Conservation (phyloP, 2,113 vertebrate species). For the Myiozetetes cayanensis region DNA sequence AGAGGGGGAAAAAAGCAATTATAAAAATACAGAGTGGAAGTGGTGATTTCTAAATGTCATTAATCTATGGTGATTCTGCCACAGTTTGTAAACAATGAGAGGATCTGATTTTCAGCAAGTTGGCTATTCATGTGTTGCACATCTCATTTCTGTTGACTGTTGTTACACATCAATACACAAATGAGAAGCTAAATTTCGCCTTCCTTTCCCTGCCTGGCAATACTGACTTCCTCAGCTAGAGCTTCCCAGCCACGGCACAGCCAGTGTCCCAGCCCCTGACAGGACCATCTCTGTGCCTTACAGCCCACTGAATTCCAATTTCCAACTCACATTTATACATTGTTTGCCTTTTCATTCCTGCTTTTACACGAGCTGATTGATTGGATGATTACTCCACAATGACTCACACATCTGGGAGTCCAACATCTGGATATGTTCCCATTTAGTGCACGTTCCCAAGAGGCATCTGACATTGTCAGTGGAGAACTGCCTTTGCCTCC, state of each 20-base stretch:
- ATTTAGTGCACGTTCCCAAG: not conserved
- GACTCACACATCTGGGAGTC: conserved; percentile 28
- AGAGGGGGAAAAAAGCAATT: not conserved
- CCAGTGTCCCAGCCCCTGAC: not conserved
- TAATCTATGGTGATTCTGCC: not conserved
- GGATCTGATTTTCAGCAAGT: conserved; percentile 41
- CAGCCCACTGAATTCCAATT: not conserved
- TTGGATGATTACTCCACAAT: not conserved
- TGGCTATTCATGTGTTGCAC: not conserved
- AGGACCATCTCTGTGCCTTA: not conserved
- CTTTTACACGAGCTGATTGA: not conserved
- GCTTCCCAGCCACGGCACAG: not conserved
- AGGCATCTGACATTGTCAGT: not conserved
- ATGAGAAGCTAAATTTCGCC: not conserved
- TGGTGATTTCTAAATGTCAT: not conserved
- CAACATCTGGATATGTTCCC: conserved; percentile 35
- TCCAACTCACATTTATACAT: not conserved
- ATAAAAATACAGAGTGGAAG: not conserved
- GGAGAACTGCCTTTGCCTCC: conserved; percentile 6
- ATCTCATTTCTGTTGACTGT: conserved; percentile 26
- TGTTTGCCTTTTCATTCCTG: not conserved
- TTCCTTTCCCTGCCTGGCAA: not conserved
- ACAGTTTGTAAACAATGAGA: conserved; percentile 40
- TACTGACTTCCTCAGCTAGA: not conserved
- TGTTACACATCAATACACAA: conserved; percentile 12